A percentile compares a stretch with the other conserved stretches of the same genome.
These are phyloP conservation scores for Malurus alboscapulatus DNA, from an alignment of 2,113 vertebrate species.

Conservation along the genomic window DNA sequence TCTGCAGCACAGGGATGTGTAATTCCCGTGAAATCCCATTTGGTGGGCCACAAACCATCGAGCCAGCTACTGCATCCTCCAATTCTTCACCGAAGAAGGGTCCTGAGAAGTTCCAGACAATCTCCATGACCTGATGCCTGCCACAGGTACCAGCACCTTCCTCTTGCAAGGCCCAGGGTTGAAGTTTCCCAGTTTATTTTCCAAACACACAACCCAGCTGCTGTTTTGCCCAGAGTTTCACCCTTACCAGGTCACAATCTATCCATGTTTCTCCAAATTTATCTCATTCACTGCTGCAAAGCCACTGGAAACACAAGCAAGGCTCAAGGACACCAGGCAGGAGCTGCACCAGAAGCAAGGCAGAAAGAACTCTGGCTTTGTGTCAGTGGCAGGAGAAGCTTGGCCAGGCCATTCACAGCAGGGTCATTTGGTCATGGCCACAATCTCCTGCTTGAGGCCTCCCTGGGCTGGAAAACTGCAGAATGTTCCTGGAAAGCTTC, in stretches of 20 bases:
- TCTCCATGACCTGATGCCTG: fast-evolving
- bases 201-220: fast-evolving
- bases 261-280: not conserved
- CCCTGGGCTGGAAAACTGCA: not conserved
- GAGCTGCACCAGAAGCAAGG: not conserved
- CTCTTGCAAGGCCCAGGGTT: not conserved
- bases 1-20: no score
- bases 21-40: not conserved
- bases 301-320: not conserved
- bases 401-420: not conserved
- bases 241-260: not conserved
- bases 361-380: not conserved
- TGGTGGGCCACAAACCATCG: not conserved
- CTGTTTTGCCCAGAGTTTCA: not conserved
- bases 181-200: fast-evolving
- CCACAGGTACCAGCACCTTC: not conserved
- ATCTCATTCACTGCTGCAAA: not conserved
- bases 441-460: fast-evolving
- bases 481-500: not conserved
- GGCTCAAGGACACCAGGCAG: not conserved
- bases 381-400: not conserved
- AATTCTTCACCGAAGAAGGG: not conserved
- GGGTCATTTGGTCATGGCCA: not conserved
- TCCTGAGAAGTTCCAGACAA: not conserved
- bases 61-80: not conserved